Evolutionary conservation across 1,140 invertebrate genomes (phyloP), one percentile per base, ranked within the genome.

Genomic region (Psilanteris sp.): DNA sequence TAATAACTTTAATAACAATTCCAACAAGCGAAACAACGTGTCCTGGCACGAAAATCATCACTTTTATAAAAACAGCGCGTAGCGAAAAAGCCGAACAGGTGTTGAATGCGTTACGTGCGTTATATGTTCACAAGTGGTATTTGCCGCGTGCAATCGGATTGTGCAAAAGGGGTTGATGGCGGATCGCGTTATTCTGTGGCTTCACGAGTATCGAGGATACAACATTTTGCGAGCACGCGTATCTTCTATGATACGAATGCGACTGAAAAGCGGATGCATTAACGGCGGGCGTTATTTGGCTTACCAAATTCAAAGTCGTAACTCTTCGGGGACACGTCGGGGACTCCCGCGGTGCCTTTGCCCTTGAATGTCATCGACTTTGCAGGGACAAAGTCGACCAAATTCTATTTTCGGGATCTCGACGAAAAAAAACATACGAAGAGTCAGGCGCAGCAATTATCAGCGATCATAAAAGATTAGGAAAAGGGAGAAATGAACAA

Each of bases 1-100:
- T 59, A 46, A 59, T 36, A 46, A 59, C 55, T 59, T 59, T 44
- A 44, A 59, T 46, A 46, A 59, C 55, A 44, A 36, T 59, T 44
- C 13, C 39, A 36, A 59, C 39, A 32, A 57, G 37, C 34, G 34
- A 32, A 44, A 22, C 4, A 7, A 24, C 11, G n/a, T 13, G 9
- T 13, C 2, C 16, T 5, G 26, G 1, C 24, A 10, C 26, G 24
- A 16, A 34, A 50, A 32, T 50, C n/a, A n/a, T n/a, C 16, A 34
- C 31, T 16, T n/a, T 50, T 50, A 32, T 24, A 20, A 34, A 24
- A 36, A 36, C 29, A 18, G n/a, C 7, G 24, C 13, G 16, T 29
- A 44, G 10, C 39, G 7, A 18, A 43, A 43, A 24, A 24, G 20
- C 20, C 0, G 11, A 26, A 43, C 41, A 44, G 41, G 41, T 44